Base-by-base conservation (phyloP, 1,140 invertebrate species). In the Drosophila triauraria region DNA sequence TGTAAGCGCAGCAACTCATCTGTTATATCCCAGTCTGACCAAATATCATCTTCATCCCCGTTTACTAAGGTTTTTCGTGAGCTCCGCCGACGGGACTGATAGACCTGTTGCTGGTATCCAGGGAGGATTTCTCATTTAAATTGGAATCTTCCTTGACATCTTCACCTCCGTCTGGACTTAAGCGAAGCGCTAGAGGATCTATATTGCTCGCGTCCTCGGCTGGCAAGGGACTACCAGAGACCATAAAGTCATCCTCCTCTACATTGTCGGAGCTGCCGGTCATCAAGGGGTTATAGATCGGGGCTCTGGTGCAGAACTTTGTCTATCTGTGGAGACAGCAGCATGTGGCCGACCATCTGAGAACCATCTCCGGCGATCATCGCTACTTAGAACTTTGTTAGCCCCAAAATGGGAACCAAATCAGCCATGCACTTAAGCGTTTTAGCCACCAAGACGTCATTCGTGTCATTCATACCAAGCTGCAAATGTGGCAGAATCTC, bases 81-180 rank as follows among this genome's bases (percentile, higher is more conserved):
- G 12, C 38, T 7, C 25, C 47, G 2, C 30, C 46, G 9, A 40
- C 25, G 8, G 43, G 57, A 15, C 20, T 75, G 9, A 57, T 32
- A 0, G 30, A 60, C 8, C 60, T 69, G 3, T 27, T 48, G 10
- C 62, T 57, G 1, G 50, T 42, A 46, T 69, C 65, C 10, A 69
- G 25, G n/a, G 72, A 60, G 0, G 80, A 60, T 44, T 72, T 90
- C 12, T 93, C 60, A 92, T 72, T 74, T 40, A 69, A 25, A 51
- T 69, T 78, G 2, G n/a, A 38, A 3, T 94, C 93, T 56, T 94
- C 94, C 5, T 95, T 94, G 75, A 95, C 94, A 82, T 95, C 96
- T 93, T 97, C 97, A 9, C 96, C 96, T 20, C 97, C 96, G 78
- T 97, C 96, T 0, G 97, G 96, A 15, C 96, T 96, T 27, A 96